Evolutionary conservation across 2,888 invertebrate genomes (phyloP).

Genomic region (Alviniconcha strummeri): DNA sequence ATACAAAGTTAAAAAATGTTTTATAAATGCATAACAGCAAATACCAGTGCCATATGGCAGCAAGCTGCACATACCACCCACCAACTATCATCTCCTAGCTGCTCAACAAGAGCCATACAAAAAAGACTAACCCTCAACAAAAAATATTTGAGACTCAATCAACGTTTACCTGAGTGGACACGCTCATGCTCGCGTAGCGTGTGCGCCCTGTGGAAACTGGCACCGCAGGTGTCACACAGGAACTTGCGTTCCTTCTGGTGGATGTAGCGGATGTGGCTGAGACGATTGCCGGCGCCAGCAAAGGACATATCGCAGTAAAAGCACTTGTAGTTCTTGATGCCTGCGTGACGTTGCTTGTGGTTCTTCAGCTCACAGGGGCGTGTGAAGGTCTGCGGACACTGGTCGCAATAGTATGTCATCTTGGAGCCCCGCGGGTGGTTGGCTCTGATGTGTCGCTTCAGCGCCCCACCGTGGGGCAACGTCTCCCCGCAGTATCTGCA

Average conservation of each 20-base stretch:
- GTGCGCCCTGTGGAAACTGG: slow-evolving; percentile 18
- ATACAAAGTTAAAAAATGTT: no score
- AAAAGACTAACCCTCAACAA: no score
- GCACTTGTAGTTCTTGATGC: slow-evolving; percentile 23
- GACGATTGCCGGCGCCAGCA: slow-evolving; percentile 6
- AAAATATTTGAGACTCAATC: no score
- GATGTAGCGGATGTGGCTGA: slow-evolving; percentile 14
- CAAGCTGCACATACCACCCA: no score
- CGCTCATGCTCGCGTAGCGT: slow-evolving; percentile 19
- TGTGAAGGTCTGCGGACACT: slow-evolving; percentile 16
- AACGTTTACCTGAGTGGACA: slow-evolving; percentile 12
- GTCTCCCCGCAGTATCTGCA: slow-evolving; percentile 11
- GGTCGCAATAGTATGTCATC: slow-evolving; percentile 11
- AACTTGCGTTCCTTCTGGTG: slow-evolving; percentile 20
- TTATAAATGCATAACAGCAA: no score
- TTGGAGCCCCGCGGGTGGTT: slow-evolving; percentile 15
- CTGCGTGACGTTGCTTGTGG: slow-evolving; percentile 14
- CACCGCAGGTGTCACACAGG: slow-evolving; percentile 27
- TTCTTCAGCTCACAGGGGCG: slow-evolving; percentile 12
- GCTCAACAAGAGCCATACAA: no score
- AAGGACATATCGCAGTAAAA: slow-evolving; percentile 17
- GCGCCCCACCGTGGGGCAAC: background rate
- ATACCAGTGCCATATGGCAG: no score
- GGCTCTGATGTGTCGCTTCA: slow-evolving; percentile 25
- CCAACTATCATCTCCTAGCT: no score